Evolutionary conservation across 2,113 vertebrate genomes (phyloP).

Genomic region (Ahaetulla prasina): DNA sequence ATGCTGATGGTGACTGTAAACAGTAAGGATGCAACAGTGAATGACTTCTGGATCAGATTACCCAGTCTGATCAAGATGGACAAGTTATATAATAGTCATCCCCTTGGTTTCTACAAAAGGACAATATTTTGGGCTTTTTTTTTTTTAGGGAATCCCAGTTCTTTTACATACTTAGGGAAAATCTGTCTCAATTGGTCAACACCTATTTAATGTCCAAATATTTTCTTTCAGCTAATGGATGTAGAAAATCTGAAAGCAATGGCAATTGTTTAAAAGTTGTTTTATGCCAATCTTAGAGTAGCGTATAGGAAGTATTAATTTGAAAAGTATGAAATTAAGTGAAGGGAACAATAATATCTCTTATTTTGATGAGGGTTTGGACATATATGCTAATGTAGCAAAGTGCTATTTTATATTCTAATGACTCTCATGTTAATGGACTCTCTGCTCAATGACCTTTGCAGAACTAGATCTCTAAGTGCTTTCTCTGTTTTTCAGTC

Average conservation of each 20-base stretch:
- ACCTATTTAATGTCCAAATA: slow-evolving; percentile 14
- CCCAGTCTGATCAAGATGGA: not conserved
- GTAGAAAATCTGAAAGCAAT: slow-evolving; percentile 22
- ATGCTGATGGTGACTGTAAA: not conserved
- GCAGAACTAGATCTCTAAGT: slow-evolving; percentile 27
- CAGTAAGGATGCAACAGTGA: not conserved
- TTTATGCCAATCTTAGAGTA: slow-evolving; percentile 34
- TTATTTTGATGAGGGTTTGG: slow-evolving; percentile 15
- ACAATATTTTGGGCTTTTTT: slow-evolving; percentile 17
- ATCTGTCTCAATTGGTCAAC: slow-evolving; percentile 42
- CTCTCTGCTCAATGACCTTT: slow-evolving; percentile 43
- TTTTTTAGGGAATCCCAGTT: not conserved
- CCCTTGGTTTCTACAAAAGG: slow-evolving; percentile 34
- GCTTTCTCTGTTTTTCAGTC: slow-evolving; percentile 31
- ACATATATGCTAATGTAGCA: slow-evolving; percentile 39
- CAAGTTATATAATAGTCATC: not conserved
- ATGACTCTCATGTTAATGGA: slow-evolving; percentile 61
- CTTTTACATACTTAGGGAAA: slow-evolving; percentile 38
- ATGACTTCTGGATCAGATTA: not conserved
- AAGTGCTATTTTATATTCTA: slow-evolving; percentile 56
- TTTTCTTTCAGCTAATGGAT: slow-evolving; percentile 23
- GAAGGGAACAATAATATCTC: slow-evolving; percentile 39
- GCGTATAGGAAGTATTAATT: slow-evolving; percentile 47
- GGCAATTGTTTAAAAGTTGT: slow-evolving; percentile 34
- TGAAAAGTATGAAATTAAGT: slow-evolving; percentile 43